A percentile compares a stretch with the other conserved stretches of the same genome.
phyloP scores from a whole-genome alignment of 2,113 vertebrate species.

The Indicator maculatus region DNA sequence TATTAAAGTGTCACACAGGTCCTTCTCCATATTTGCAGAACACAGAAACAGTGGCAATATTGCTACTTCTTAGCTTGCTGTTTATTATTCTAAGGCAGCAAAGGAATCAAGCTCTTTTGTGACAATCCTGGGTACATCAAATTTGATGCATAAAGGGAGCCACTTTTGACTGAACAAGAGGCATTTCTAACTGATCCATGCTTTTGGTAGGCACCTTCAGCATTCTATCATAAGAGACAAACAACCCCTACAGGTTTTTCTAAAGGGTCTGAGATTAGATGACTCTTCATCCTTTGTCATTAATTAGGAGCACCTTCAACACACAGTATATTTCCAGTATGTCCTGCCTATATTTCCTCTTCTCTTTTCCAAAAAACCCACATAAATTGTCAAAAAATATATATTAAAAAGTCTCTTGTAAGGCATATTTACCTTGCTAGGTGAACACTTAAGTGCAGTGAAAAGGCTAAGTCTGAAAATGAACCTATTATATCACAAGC shows the following conservation, averaged over 20 bases:
- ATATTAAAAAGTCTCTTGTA: neutral
- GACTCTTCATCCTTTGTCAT: neutral
- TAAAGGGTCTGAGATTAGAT: neutral
- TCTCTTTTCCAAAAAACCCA: neutral
- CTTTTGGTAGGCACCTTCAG: neutral
- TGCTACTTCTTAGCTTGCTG: neutral
- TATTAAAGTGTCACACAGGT: neutral
- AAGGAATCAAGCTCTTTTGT: neutral
- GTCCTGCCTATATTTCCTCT: neutral
- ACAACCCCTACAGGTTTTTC: neutral
- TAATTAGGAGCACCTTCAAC: neutral
- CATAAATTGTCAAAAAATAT: neutral
- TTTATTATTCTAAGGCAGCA: neutral
- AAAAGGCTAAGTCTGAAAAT: neutral
- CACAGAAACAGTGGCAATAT: neutral
- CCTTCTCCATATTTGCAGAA: neutral
- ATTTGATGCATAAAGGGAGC: neutral
- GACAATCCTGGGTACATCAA: fast-evolving
- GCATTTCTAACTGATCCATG: neutral
- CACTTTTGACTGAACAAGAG: neutral
- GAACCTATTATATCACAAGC: neutral
- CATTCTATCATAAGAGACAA: neutral
- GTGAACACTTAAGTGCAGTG: neutral
- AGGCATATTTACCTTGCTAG: neutral
- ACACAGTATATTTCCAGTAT: neutral